Conservation (phyloP, 2,113 vertebrate genomes). For the Myotis lucifugus region DNA sequence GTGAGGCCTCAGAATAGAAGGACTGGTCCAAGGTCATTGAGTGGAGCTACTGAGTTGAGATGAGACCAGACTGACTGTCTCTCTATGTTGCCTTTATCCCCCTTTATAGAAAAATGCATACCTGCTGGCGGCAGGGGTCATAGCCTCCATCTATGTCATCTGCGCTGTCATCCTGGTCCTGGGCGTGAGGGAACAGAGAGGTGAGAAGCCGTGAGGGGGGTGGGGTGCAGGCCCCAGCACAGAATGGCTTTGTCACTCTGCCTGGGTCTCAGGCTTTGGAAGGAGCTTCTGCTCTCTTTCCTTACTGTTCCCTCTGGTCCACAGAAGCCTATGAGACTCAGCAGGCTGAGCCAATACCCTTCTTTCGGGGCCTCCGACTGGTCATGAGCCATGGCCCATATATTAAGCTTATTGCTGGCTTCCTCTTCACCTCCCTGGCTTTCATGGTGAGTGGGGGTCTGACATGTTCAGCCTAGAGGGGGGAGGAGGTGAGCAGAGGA, state of each 20-base stretch:
- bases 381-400: constrained; percentile 94
- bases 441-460: constrained; percentile 90
- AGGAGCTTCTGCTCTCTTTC: neutral
- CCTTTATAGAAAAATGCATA: constrained; percentile 89
- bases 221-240: neutral
- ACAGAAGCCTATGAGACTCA: constrained; percentile 84
- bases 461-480: neutral
- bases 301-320: constrained; percentile 63
- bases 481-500: neutral
- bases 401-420: constrained; percentile 91
- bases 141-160: constrained; percentile 91
- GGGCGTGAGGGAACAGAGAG: constrained; percentile 92
- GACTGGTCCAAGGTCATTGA: neutral
- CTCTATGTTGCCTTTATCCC: neutral
- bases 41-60: neutral
- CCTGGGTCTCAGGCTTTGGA: neutral
- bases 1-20: constrained; percentile 9
- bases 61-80: constrained; percentile 19
- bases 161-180: constrained; percentile 89
- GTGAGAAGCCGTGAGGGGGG: constrained; percentile 78
- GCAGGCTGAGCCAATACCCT: constrained; percentile 84
- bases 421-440: constrained; percentile 96
- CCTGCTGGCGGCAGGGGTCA: constrained; percentile 92
- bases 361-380: constrained; percentile 90
- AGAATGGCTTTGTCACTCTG: neutral